phyloP scores from a whole-genome alignment of 2,113 vertebrate species.

The Pelusios castaneus region DNA sequence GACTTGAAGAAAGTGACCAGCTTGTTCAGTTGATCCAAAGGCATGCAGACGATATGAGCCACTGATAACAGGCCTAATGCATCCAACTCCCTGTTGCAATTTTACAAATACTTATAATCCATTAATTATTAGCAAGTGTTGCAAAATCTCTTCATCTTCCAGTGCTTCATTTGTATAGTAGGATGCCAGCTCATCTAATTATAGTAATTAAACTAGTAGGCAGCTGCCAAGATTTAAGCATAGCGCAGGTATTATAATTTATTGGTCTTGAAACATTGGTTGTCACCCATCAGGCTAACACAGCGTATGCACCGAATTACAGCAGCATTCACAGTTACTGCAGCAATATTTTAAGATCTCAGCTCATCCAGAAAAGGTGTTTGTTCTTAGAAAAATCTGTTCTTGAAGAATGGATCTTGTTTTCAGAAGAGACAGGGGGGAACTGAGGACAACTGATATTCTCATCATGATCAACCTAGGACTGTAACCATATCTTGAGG shows the following conservation, averaged over 20 bases:
- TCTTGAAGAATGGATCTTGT: background rate
- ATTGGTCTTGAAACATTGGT: background rate
- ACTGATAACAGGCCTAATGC: background rate
- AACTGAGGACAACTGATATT: background rate
- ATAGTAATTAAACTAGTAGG: constrained; percentile 14
- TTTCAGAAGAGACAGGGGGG: background rate
- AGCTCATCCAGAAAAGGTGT: background rate
- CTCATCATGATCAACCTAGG: accelerated
- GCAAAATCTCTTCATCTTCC: constrained; percentile 10
- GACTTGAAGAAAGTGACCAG: background rate
- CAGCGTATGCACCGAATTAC: background rate
- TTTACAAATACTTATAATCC: background rate
- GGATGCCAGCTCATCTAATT: constrained; percentile 47
- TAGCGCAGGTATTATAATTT: background rate
- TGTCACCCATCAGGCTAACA: constrained; percentile 6
- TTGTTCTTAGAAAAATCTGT: background rate
- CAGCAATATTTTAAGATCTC: background rate
- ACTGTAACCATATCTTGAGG: background rate
- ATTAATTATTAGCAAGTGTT: background rate
- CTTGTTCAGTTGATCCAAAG: background rate
- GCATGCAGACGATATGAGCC: background rate
- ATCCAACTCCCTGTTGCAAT: background rate
- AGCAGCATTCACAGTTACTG: constrained; percentile 5
- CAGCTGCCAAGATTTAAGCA: constrained; percentile 2
- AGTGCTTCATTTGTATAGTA: constrained; percentile 44